These are phyloP conservation scores for Festucalex cinctus DNA, from an alignment of 2,113 vertebrate genomes.

Conservation along the genomic window DNA sequence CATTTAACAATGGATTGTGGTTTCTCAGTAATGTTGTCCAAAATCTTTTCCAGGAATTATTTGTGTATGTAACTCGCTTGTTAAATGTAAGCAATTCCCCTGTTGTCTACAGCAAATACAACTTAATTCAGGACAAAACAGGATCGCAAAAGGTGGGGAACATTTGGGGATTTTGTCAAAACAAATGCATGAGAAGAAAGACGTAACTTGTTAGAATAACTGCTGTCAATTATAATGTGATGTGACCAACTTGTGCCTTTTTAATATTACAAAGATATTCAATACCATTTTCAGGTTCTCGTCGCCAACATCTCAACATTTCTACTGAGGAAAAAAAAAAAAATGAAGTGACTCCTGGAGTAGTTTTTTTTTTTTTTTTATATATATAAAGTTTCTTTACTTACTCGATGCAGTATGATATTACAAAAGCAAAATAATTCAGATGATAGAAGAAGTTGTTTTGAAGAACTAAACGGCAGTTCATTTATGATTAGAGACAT, in stretches of 20 bases:
- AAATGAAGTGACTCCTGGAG: slow-evolving; percentile 63
- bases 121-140: slow-evolving; percentile 65
- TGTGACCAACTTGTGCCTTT: slow-evolving; percentile 92
- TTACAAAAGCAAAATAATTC: slow-evolving; percentile 45
- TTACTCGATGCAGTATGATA: slow-evolving; percentile 50
- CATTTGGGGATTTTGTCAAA: slow-evolving; percentile 35
- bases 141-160: slow-evolving; percentile 51
- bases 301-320: slow-evolving; percentile 39
- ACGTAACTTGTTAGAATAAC: slow-evolving; percentile 60
- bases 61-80: slow-evolving; percentile 52
- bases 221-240: slow-evolving; percentile 66
- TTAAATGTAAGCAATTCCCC: slow-evolving; percentile 34
- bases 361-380: slow-evolving; percentile 31
- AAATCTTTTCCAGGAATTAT: slow-evolving; percentile 34
- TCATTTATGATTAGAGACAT: slow-evolving; percentile 36
- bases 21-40: slow-evolving; percentile 35
- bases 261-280: slow-evolving; percentile 78
- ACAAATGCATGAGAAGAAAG: slow-evolving; percentile 52
- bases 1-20: slow-evolving; percentile 15
- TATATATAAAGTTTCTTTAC: slow-evolving; percentile 14
- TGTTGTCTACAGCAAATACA: slow-evolving; percentile 48
- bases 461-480: slow-evolving; percentile 25
- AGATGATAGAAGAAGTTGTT: slow-evolving; percentile 6
- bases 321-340: slow-evolving; percentile 69
- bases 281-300: slow-evolving; percentile 74